These are phyloP conservation scores for Pituophis catenifer DNA, from an alignment of 2,113 vertebrate genomes.

Conservation along the genomic window DNA sequence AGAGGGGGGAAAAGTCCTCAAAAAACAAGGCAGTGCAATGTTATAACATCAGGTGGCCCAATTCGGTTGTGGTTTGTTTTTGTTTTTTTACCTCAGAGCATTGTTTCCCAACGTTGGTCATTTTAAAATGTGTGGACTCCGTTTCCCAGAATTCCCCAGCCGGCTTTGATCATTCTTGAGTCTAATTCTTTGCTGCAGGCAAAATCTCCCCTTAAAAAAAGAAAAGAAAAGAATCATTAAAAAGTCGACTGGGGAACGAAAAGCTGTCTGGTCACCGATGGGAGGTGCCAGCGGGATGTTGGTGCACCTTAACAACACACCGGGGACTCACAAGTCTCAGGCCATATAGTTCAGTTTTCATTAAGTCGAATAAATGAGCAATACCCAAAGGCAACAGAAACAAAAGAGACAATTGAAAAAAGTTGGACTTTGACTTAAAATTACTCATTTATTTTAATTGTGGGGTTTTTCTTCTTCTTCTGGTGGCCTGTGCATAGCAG, in stretches of 20 bases:
- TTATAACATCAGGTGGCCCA: background rate
- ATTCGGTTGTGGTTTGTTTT: background rate
- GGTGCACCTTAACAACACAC: background rate
- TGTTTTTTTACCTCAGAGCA: background rate
- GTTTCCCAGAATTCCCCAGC: background rate
- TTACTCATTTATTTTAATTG: background rate
- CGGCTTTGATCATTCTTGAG: background rate
- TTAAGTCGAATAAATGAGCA: background rate
- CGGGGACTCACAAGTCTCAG: background rate
- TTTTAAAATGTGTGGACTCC: background rate
- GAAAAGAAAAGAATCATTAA: background rate
- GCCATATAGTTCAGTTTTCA: background rate
- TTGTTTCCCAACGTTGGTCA: background rate
- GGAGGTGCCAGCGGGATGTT: background rate
- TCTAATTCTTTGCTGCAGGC: background rate
- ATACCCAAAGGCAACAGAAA: background rate
- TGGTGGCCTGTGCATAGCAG: background rate
- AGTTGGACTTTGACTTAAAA: background rate
- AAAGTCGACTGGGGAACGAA: background rate
- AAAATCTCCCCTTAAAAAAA: background rate
- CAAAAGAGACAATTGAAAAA: background rate
- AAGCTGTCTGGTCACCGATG: background rate
- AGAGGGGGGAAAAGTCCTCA: too few species aligned
- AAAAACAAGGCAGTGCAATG: too few species aligned
- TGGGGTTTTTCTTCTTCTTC: too few species aligned